Conservation (phyloP, 2,888 invertebrate genomes). For the Timandra comae region DNA sequence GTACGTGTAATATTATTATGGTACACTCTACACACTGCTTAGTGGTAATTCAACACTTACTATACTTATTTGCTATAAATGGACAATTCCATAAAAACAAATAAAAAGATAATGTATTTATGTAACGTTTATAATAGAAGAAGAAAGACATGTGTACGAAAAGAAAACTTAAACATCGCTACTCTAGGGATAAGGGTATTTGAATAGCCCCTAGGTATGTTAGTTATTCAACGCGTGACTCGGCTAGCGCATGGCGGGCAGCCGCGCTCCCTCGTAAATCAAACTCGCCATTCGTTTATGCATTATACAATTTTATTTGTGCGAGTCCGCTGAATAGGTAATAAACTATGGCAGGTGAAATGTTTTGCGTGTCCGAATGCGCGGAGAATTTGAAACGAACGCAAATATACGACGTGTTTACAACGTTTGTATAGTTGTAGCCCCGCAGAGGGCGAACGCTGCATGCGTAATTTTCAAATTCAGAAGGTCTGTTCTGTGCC, state of each 20-base stretch:
- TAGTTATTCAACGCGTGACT: slow-evolving; percentile 71
- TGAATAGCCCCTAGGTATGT: slow-evolving; percentile 59
- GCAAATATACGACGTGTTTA: slow-evolving; percentile 49
- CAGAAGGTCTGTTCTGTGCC: not conserved
- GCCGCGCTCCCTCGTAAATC: slow-evolving; percentile 67
- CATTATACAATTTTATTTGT: slow-evolving; percentile 78
- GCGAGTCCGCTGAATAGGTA: slow-evolving; percentile 74
- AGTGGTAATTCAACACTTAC: slow-evolving; percentile 2
- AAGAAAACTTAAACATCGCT: slow-evolving; percentile 27
- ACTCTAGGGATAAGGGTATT: slow-evolving; percentile 40
- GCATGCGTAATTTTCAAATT: slow-evolving; percentile 10
- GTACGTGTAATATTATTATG: too few relatives aligned
- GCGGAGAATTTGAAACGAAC: slow-evolving; percentile 58
- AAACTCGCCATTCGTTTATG: slow-evolving; percentile 75
- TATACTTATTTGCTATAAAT: not conserved
- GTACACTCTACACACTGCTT: too few relatives aligned
- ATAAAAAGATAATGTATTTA: too few relatives aligned
- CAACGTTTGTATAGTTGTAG: slow-evolving; percentile 17
- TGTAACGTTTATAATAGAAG: slow-evolving; percentile 10
- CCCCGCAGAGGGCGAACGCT: slow-evolving; percentile 4
- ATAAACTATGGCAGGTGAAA: slow-evolving; percentile 74
- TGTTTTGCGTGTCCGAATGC: slow-evolving; percentile 59
- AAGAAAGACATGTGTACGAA: slow-evolving; percentile 18
- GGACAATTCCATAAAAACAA: too few relatives aligned
- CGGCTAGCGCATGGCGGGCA: slow-evolving; percentile 30